A percentile compares a stretch with the other conserved stretches of the same genome.
Conservation (phyloP, 2,797 vertebrate genomes). For the Psittacula derbiana region DNA sequence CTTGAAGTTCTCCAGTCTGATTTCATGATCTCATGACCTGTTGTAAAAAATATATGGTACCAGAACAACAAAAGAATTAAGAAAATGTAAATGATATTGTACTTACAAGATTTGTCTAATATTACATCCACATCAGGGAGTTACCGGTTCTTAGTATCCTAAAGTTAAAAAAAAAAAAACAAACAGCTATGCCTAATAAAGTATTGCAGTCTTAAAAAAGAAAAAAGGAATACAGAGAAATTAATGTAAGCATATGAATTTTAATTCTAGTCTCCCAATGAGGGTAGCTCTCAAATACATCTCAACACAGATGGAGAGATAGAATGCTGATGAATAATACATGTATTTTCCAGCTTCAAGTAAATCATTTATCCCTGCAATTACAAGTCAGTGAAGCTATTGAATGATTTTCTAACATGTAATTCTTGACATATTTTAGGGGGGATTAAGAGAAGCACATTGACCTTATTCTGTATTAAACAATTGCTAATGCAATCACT, state of each 20-base stretch:
- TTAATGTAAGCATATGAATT: not conserved
- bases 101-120: not conserved
- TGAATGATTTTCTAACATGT: not conserved
- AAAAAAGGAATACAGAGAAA: not conserved
- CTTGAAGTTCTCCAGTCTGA: not conserved
- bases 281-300: not conserved
- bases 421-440: not conserved
- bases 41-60: not conserved
- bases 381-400: constrained; percentile 19
- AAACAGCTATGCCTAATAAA: not conserved
- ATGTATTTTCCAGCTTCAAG: constrained; percentile 25
- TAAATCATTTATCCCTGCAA: constrained; percentile 11
- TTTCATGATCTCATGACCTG: not conserved
- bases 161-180: not conserved
- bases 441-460: not conserved
- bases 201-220: not conserved
- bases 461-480: not conserved
- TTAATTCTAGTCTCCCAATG: not conserved
- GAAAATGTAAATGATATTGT: not conserved
- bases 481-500: constrained; percentile 9
- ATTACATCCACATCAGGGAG: not conserved
- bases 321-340: constrained; percentile 37
- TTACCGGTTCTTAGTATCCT: not conserved
- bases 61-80: not conserved
- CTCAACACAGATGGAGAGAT: not conserved